Conservation (phyloP, 2,888 invertebrate species). For the Mantis religiosa region DNA sequence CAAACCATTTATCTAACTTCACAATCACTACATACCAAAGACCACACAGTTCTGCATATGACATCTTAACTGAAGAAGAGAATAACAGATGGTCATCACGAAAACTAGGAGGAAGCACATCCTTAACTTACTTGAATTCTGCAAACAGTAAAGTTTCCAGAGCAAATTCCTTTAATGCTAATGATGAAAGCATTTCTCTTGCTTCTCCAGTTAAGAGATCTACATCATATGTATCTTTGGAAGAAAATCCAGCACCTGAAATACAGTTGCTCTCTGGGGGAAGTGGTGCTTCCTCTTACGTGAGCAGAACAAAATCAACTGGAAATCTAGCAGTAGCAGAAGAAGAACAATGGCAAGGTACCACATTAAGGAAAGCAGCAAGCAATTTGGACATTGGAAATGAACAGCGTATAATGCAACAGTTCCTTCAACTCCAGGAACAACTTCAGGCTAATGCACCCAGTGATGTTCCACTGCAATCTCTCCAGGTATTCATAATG, state of each 20-base stretch:
- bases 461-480: background rate
- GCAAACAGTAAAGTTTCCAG: background rate
- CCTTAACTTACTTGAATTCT: background rate
- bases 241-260: background rate
- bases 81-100: background rate
- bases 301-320: slow-evolving; percentile 20
- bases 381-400: background rate
- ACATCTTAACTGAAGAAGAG: slow-evolving; percentile 8
- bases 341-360: background rate
- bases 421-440: slow-evolving; percentile 33
- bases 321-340: slow-evolving; percentile 16
- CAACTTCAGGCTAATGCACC: background rate
- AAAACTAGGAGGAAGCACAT: background rate
- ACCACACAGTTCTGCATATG: slow-evolving; percentile 5
- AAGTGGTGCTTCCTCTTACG: background rate
- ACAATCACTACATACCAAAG: slow-evolving; percentile 36
- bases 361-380: background rate
- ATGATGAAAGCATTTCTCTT: background rate
- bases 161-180: slow-evolving; percentile 8
- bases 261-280: too few species aligned
- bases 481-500: background rate
- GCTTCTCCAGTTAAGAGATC: slow-evolving; percentile 44
- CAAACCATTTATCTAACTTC: slow-evolving; percentile 35
- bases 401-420: background rate
- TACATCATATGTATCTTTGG: slow-evolving; percentile 45